Conservation (phyloP, 2,797 vertebrate genomes). For the Sebastes vulpes region DNA sequence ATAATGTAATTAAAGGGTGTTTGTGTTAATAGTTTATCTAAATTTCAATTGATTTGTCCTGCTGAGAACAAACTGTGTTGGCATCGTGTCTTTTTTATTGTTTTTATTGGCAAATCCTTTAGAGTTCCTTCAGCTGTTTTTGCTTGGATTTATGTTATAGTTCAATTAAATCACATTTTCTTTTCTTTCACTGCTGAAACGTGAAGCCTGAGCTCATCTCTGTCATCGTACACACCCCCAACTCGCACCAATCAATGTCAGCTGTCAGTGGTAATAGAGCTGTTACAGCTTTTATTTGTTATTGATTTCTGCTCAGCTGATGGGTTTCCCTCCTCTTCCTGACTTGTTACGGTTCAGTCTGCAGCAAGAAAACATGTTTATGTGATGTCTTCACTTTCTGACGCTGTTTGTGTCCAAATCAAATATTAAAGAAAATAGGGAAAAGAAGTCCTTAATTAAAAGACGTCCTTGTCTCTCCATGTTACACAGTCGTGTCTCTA, state of each 20-base stretch:
- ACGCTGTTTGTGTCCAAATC: neutral
- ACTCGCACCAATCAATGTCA: neutral
- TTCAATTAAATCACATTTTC: neutral
- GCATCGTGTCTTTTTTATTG: too few species aligned
- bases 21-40: too few species aligned
- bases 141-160: neutral
- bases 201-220: neutral
- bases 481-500: neutral
- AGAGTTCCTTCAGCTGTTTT: too few species aligned
- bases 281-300: constrained; percentile 5
- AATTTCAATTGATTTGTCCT: too few species aligned
- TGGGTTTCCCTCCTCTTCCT: neutral
- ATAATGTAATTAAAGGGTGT: too few species aligned
- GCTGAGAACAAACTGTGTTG: too few species aligned
- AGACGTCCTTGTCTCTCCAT: accelerated
- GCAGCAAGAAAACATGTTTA: neutral
- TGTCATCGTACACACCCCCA: neutral
- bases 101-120: too few species aligned
- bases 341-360: neutral
- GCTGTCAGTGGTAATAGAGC: constrained; percentile 16
- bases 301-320: constrained; percentile 38
- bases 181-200: neutral
- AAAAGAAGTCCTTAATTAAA: too few species aligned
- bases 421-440: neutral
- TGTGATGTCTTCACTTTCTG: neutral